Percentiles rank a stretch among this genome's conserved stretches.
Conservation (phyloP, 2,113 vertebrate genomes). For the Syrmaticus mikado region DNA sequence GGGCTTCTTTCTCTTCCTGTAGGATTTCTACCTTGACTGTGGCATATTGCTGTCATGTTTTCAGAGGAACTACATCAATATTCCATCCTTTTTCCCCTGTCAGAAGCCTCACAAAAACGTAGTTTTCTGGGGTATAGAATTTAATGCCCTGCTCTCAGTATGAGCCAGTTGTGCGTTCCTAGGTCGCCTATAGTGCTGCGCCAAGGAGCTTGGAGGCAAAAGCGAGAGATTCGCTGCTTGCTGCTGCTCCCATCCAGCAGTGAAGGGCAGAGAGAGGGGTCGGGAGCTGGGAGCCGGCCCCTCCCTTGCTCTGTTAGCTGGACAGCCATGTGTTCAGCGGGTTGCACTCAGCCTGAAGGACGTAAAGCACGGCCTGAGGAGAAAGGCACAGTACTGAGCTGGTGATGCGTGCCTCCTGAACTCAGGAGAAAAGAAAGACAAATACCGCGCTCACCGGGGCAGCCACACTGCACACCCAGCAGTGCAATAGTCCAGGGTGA, state of each 20-base stretch:
- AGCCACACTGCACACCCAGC: background rate
- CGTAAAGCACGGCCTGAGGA: rapidly evolving
- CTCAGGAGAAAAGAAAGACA: background rate
- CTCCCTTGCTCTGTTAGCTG: rapidly evolving
- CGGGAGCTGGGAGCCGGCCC: background rate
- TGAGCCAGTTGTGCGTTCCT: background rate
- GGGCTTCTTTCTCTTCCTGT: background rate
- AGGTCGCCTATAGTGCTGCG: background rate
- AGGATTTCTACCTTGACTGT: background rate
- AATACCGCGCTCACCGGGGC: rapidly evolving
- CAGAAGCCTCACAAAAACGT: background rate
- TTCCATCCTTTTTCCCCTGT: background rate
- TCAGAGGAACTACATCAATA: background rate
- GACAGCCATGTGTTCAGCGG: background rate
- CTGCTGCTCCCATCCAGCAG: background rate
- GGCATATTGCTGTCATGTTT: background rate
- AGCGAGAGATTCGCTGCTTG: background rate
- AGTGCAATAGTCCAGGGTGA: rapidly evolving
- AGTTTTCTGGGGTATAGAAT: background rate
- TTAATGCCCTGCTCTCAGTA: background rate
- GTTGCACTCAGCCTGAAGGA: background rate
- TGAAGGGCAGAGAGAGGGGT: background rate
- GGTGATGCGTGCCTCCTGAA: background rate
- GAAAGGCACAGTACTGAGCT: background rate
- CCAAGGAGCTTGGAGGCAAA: background rate